phyloP scores from a whole-genome alignment of 2,113 vertebrate genomes.

The Ctenomys sociabilis region DNA sequence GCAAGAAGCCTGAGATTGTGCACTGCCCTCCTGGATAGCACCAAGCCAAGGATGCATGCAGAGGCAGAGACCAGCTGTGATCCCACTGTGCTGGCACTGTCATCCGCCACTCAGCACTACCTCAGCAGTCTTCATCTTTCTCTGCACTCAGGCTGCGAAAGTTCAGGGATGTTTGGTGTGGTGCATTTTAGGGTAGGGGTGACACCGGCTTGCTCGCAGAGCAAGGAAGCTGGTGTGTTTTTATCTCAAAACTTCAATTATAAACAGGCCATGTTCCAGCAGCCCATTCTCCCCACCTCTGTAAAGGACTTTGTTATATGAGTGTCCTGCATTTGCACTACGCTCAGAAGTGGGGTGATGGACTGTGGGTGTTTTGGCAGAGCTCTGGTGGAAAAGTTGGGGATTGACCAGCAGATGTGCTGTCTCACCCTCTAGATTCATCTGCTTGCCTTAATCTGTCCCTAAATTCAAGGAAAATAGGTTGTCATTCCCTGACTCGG shows the following conservation, averaged over 20 bases:
- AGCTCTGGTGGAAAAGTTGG: background rate
- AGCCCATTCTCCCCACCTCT: accelerated
- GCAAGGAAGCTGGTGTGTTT: background rate
- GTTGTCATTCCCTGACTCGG: background rate
- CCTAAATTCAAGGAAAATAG: background rate
- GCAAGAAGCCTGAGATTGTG: background rate
- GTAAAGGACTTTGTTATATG: accelerated
- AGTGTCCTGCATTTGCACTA: background rate
- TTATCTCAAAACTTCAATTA: background rate
- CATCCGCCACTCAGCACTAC: accelerated
- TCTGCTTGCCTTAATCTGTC: conserved; percentile 54
- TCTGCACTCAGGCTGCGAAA: background rate
- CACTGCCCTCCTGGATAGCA: accelerated
- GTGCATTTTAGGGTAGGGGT: background rate
- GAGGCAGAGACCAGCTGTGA: background rate
- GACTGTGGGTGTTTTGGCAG: background rate
- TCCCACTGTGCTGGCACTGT: background rate
- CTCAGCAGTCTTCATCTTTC: accelerated
- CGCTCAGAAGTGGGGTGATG: too few relatives aligned
- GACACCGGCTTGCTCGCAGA: background rate
- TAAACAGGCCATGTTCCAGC: background rate
- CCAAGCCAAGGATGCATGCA: accelerated
- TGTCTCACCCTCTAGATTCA: background rate
- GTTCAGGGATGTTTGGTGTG: too few relatives aligned
- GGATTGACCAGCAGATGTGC: background rate